Base-by-base conservation (phyloP, 1,140 invertebrate genomes). In the Lordiphosa mommai region DNA sequence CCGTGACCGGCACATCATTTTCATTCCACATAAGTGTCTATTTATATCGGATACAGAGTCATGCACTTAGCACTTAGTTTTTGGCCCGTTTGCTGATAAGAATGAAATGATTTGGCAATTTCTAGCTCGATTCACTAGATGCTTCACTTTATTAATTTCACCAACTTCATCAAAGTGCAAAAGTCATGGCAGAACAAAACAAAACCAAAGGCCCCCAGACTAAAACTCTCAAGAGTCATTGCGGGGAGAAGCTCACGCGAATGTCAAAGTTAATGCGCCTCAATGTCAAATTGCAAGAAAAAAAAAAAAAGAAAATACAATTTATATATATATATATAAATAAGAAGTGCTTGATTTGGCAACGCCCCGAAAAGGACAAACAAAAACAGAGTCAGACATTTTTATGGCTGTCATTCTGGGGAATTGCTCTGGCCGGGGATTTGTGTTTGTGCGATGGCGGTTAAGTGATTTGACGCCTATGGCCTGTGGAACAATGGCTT, bases 401-500 rank as follows among this genome's bases (percentile, higher is more conserved):
- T 43, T 79, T 80, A 73, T 71, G 77, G 61, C 56, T 60, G 76
- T 82, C 76, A 82, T 80, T 71, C 61, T 82, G 30, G 77, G 36
- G 52, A 65, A 70, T 80, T 71, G 49, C 61, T 55, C 70, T 71
- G 36, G 68, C 52, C 38, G 63, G 49, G 44, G 59, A 37, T 61
- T 69, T 53, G 55, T 56, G 56, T 65, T 84, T 72, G 72, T 84
- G 52, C 56, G 27, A 23, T 61, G 47, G 55, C 72, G 68, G 72
- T 80, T 80, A 82, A 80, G 76, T 80, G 74, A 80, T 82, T 80
- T 74, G 76, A 82, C 74, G 71, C 74, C 76, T 53, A 51, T 64
- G 55, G 43, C 60, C 65, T 49, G 29, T 34, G 16, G 27, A 30
- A 63, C 63, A 72, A 72, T 56, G 49, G 51, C 34, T 61, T 57